A percentile compares a stretch with the other conserved stretches of the same genome.
These are phyloP conservation scores for Borostomias antarcticus DNA, from an alignment of 2,797 vertebrate species.

Conservation along the genomic window DNA sequence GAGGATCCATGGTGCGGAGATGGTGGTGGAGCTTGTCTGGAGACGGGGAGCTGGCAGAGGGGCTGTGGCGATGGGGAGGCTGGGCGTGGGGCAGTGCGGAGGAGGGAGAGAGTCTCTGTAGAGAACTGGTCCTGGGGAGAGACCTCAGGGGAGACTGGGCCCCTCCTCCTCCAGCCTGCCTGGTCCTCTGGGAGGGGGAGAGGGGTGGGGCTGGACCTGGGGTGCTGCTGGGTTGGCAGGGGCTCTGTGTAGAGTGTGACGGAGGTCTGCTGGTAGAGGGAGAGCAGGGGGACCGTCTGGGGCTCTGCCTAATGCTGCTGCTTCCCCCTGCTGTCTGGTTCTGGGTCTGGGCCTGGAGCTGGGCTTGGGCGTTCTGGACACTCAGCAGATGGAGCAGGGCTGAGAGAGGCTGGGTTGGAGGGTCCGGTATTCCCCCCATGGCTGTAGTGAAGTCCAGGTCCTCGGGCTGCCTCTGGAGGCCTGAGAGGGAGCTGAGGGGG, in stretches of 20 bases:
- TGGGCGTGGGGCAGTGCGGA: conserved; percentile 36
- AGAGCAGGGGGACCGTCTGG: conserved; percentile 52
- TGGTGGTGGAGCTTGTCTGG: conserved; percentile 41
- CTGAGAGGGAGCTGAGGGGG: conserved; percentile 54
- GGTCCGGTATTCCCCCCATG: conserved; percentile 52
- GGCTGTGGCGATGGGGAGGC: conserved; percentile 44
- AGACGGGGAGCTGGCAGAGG: conserved; percentile 22
- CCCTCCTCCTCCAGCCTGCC: conserved; percentile 6
- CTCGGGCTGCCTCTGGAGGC: conserved; percentile 64
- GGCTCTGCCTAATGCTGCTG: conserved; percentile 57
- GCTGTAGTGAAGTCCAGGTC: conserved; percentile 72
- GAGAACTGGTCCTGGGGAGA: conserved; percentile 45
- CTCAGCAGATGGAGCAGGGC: conserved; percentile 80
- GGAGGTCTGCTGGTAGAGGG: conserved; percentile 44
- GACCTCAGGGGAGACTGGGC: conserved; percentile 43
- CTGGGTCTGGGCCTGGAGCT: conserved; percentile 60
- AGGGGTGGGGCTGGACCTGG: conserved; percentile 34
- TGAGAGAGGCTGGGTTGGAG: conserved; percentile 76
- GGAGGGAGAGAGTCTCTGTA: conserved; percentile 52
- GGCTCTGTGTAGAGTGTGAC: conserved; percentile 37
- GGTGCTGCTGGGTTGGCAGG: conserved; percentile 59
- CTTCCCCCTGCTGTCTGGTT: conserved; percentile 41
- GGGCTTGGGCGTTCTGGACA: conserved; percentile 75
- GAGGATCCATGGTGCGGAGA: conserved; percentile 35
- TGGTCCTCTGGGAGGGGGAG: conserved; percentile 52